phyloP scores from a whole-genome alignment of 1,140 invertebrate species.

The Trachymyrmex cornetzi region DNA sequence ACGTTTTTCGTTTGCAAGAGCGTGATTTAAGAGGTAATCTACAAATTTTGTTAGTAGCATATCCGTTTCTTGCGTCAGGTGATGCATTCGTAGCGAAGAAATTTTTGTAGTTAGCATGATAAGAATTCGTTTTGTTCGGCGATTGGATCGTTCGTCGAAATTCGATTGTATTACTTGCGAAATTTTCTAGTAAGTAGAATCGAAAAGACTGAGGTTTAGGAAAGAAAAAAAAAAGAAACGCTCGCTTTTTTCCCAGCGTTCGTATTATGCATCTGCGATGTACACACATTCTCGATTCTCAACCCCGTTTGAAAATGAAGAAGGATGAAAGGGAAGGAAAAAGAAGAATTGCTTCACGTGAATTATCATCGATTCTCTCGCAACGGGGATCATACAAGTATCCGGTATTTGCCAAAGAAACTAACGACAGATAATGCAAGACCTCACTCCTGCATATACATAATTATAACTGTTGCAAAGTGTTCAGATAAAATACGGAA shows the following conservation, averaged over 20 bases:
- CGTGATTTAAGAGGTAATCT: slow-evolving; percentile 1
- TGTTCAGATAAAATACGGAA: slow-evolving; percentile 39
- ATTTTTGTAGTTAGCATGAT: slow-evolving; percentile 38
- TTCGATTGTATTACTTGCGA: slow-evolving; percentile 61
- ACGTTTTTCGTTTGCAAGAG: slow-evolving; percentile 16
- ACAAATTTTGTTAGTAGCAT: slow-evolving; percentile 29
- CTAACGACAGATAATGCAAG: slow-evolving; percentile 43
- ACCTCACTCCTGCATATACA: slow-evolving; percentile 12
- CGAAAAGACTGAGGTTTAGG: slow-evolving; percentile 72
- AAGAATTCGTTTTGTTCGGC: slow-evolving; percentile 33
- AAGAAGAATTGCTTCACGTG: neutral
- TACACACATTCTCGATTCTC: neutral
- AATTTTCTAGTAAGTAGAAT: slow-evolving; percentile 69
- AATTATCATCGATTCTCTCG: slow-evolving; percentile 29
- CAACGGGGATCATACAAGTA: slow-evolving; percentile 11
- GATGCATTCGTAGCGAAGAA: slow-evolving; percentile 14
- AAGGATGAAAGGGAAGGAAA: neutral
- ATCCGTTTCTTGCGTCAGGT: slow-evolving; percentile 29
- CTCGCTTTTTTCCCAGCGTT: slow-evolving; percentile 62
- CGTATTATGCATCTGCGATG: neutral
- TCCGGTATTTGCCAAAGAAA: slow-evolving; percentile 72
- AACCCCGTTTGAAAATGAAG: slow-evolving; percentile 1
- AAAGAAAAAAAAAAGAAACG: slow-evolving; percentile 30
- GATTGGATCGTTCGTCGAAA: slow-evolving; percentile 45
- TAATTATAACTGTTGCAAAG: slow-evolving; percentile 39